Evolutionary conservation across 2,888 invertebrate species (phyloP), one percentile per base, ranked within the genome.

Genomic region (Apotomis turbidana): DNA sequence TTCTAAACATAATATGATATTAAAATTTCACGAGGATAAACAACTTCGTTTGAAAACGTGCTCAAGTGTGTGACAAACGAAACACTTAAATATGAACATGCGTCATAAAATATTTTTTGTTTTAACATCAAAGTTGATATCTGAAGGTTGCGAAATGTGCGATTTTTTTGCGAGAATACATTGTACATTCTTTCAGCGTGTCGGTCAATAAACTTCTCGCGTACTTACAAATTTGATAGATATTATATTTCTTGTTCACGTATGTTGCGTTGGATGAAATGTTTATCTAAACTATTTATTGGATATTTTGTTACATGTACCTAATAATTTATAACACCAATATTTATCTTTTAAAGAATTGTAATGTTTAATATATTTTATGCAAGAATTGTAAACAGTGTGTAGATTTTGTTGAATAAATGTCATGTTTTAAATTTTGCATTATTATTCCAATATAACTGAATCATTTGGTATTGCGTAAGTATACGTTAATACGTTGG

Each of bases 381-480:
- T 83, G 85, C 81, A 79, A 84, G 86, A 83, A 84, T 80, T 88
- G 86, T 90, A 88, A 87, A 83, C 85, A 81, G 84, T 90, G 89
- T 90, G 90, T 92, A 93, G 93, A 82, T 91, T 93, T 90, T 90
- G 92, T 93, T 93, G 88, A 91, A 90, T 91, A 93, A 93, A 93
- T 91, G 92, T 93, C 87, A 90, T 90, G 90, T 93, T 93, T 89
- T 83, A 81, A 89, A 85, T 54, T 75, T 61, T 70, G 68, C 62
- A 76, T 74, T 79, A 79, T 78, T 73, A 76, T 49, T 66, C 6
- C 9, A 38, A 62, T 36, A 3, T n/a, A 44, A 1, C 6, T 44
- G 44, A 27, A 27, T 27, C 8, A 44, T 44, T 44, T 44, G 8
- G 5, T 8, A 44, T 6, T 44, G 5, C 44, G 44, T 44, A 44